Conservation (phyloP, 2,113 vertebrate genomes). For the Strigops habroptila region DNA sequence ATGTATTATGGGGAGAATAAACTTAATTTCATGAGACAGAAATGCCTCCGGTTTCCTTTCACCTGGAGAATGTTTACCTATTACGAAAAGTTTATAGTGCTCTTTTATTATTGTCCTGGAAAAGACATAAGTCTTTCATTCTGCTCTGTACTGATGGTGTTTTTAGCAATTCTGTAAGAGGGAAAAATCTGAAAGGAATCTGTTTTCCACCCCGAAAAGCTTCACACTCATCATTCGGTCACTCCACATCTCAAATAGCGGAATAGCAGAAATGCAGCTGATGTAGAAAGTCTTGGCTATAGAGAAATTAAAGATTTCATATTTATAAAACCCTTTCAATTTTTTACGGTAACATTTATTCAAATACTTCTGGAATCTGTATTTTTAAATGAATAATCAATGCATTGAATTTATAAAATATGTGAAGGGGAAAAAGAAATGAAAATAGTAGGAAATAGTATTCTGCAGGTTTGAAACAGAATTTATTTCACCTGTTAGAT, state of each 20-base stretch:
- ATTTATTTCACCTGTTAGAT: background rate
- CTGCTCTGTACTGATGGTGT: background rate
- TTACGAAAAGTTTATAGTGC: background rate
- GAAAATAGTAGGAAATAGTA: background rate
- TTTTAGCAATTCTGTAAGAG: background rate
- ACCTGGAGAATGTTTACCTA: background rate
- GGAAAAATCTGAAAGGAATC: background rate
- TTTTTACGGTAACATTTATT: background rate
- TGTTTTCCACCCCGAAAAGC: background rate
- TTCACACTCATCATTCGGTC: background rate
- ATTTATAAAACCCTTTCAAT: background rate
- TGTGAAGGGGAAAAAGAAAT: rapidly evolving
- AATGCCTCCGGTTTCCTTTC: background rate
- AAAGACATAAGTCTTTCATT: background rate
- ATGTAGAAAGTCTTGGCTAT: background rate
- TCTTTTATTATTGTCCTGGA: background rate
- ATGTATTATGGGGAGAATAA: background rate
- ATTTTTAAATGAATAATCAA: background rate
- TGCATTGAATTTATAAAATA: background rate
- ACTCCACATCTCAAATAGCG: background rate
- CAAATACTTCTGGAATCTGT: background rate
- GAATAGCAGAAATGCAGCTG: background rate
- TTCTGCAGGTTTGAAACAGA: background rate
- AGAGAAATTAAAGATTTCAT: background rate
- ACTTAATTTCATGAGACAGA: background rate